Conservation (phyloP, 2,797 vertebrate species). For the Sitta carolinensis region DNA sequence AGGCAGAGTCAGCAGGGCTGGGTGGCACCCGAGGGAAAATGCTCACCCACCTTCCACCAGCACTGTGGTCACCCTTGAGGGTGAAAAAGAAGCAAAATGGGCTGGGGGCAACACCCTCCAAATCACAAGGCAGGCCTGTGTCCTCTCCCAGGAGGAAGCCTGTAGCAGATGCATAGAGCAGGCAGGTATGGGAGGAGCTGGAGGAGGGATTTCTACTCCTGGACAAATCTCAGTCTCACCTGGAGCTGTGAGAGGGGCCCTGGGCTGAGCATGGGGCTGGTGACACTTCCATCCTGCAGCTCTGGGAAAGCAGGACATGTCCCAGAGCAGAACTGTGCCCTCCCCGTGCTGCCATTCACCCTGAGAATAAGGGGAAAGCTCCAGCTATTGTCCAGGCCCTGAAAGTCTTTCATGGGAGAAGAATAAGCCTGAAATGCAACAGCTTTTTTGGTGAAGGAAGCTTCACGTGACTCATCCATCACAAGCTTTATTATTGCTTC, state of each 20-base stretch:
- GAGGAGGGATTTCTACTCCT: neutral
- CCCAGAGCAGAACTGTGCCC: neutral
- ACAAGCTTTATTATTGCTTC: slow-evolving; percentile 62
- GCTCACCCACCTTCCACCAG: neutral
- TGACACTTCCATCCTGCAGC: rapidly evolving
- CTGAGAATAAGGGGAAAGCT: neutral
- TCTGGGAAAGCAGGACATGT: neutral
- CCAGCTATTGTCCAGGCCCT: slow-evolving; percentile 1
- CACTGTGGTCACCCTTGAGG: neutral
- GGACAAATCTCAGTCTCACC: neutral
- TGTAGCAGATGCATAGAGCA: neutral
- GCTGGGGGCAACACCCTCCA: neutral
- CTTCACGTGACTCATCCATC: slow-evolving; percentile 56
- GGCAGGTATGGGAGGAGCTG: neutral
- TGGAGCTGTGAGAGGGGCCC: rapidly evolving
- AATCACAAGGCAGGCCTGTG: neutral
- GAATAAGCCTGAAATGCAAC: slow-evolving; percentile 54
- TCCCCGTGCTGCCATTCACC: neutral
- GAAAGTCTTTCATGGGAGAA: slow-evolving; percentile 49
- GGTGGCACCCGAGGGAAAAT: neutral
- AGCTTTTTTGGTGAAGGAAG: slow-evolving; percentile 42
- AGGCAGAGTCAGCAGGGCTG: neutral
- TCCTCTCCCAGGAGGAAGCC: neutral
- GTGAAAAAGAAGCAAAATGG: neutral
- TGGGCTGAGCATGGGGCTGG: rapidly evolving